Percentiles rank a stretch among this genome's conserved stretches.
Conservation (phyloP, 2,113 vertebrate genomes). For the Holacanthus passer region DNA sequence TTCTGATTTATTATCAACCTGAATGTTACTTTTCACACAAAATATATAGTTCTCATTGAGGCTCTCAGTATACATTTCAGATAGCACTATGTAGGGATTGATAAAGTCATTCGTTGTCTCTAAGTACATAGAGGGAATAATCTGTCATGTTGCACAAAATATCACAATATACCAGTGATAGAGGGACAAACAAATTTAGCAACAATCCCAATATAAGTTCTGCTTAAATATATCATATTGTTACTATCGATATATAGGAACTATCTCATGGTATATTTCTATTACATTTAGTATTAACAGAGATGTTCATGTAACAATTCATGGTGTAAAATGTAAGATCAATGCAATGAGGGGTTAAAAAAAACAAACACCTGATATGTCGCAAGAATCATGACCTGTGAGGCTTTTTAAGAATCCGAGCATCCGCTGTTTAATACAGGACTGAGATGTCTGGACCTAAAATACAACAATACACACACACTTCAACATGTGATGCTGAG, state of each 20-base stretch:
- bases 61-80: slow-evolving; percentile 70
- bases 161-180: slow-evolving; percentile 75
- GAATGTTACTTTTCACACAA: slow-evolving; percentile 81
- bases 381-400: slow-evolving; percentile 21
- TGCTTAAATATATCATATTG: slow-evolving; percentile 63
- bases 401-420: slow-evolving; percentile 35
- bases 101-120: slow-evolving; percentile 69
- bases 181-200: slow-evolving; percentile 59
- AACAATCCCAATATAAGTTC: slow-evolving; percentile 61
- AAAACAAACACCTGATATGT: slow-evolving; percentile 65
- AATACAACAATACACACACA: slow-evolving; percentile 69
- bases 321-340: slow-evolving; percentile 34
- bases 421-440: slow-evolving; percentile 27
- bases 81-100: slow-evolving; percentile 68
- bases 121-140: slow-evolving; percentile 69
- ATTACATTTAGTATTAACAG: slow-evolving; percentile 67
- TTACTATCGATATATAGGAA: slow-evolving; percentile 56
- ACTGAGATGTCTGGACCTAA: slow-evolving; percentile 43
- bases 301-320: slow-evolving; percentile 41
- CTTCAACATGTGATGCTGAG: slow-evolving; percentile 65
- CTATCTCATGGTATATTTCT: slow-evolving; percentile 56
- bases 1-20: slow-evolving; percentile 80
- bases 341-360: slow-evolving; percentile 27
- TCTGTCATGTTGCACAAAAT: slow-evolving; percentile 76
- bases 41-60: slow-evolving; percentile 81